A percentile compares a stretch with the other conserved stretches of the same genome.
These are phyloP conservation scores for Pipra filicauda DNA, from an alignment of 2,113 vertebrate species.

Conservation along the genomic window DNA sequence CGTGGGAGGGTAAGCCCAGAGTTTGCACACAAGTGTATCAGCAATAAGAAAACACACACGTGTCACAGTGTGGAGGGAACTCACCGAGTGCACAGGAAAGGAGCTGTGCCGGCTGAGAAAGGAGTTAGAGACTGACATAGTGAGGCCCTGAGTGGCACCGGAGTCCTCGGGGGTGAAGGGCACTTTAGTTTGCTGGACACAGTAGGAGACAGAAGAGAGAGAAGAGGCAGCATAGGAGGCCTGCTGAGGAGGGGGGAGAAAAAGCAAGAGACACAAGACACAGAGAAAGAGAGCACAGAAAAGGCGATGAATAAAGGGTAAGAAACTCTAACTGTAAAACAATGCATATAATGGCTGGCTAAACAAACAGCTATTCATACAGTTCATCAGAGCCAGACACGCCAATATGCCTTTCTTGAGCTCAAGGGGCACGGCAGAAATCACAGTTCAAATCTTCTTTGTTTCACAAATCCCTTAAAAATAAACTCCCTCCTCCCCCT, in stretches of 20 bases:
- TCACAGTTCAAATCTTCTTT: constrained; percentile 13
- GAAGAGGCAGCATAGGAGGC: constrained; percentile 92
- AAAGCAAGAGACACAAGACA: constrained; percentile 61
- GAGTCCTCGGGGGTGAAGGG: constrained; percentile 89
- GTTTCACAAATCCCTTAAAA: constrained; percentile 29
- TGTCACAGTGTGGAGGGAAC: constrained; percentile 58
- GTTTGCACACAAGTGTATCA: not conserved
- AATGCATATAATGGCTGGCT: not conserved
- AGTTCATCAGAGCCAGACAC: constrained; percentile 12
- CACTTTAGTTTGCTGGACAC: constrained; percentile 90
- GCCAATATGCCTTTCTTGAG: not conserved
- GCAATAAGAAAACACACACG: not conserved
- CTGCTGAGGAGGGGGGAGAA: constrained; percentile 76
- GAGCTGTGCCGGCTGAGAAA: constrained; percentile 95
- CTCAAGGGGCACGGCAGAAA: not conserved
- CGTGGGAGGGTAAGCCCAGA: not conserved
- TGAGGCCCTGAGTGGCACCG: constrained; percentile 90
- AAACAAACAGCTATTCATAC: not conserved
- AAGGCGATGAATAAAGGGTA: not conserved
- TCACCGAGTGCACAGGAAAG: constrained; percentile 95
- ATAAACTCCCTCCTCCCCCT: not conserved
- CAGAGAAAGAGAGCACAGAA: constrained; percentile 61
- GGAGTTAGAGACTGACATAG: constrained; percentile 98
- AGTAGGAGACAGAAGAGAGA: constrained; percentile 92
- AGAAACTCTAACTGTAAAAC: not conserved